Evolutionary conservation across 1,140 invertebrate species (phyloP).

Genomic region (Orius laevigatus): DNA sequence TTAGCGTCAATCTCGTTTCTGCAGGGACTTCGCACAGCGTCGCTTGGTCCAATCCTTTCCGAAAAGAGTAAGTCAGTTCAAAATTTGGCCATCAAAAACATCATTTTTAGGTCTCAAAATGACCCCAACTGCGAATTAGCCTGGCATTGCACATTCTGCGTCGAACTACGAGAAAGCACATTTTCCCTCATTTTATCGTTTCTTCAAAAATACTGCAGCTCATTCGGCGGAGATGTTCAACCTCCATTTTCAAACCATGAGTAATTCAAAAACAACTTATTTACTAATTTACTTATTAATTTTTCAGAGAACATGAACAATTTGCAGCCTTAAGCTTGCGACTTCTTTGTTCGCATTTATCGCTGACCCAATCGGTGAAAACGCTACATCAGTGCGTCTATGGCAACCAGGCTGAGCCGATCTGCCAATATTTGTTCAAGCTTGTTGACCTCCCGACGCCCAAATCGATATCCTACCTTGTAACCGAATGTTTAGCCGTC

Average conservation of each 20-base stretch:
- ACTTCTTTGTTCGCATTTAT: conserved; percentile 41
- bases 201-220: conserved; percentile 38
- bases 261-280: not conserved
- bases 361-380: conserved; percentile 34
- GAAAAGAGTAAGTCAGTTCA: conserved; percentile 27
- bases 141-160: conserved; percentile 42
- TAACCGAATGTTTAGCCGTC: conserved; percentile 38
- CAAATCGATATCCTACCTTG: conserved; percentile 32
- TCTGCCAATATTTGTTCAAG: conserved; percentile 39
- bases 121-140: conserved; percentile 33
- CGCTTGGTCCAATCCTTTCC: conserved; percentile 45
- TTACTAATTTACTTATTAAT: not conserved
- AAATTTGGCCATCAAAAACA: not conserved
- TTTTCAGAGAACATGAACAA: conserved; percentile 35
- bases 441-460: conserved; percentile 42
- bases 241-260: conserved; percentile 22
- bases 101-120: not conserved
- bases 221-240: conserved; percentile 29
- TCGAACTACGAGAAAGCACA: conserved; percentile 44
- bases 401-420: conserved; percentile 33
- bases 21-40: conserved; percentile 52
- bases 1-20: conserved; percentile 43
- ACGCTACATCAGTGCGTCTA: conserved; percentile 31
- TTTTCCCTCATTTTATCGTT: conserved; percentile 38
- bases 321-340: conserved; percentile 41